A percentile compares a stretch with the other conserved stretches of the same genome.
These are phyloP conservation scores for Mactromeris polynyma DNA, from an alignment of 2,888 invertebrate species.

Conservation along the genomic window DNA sequence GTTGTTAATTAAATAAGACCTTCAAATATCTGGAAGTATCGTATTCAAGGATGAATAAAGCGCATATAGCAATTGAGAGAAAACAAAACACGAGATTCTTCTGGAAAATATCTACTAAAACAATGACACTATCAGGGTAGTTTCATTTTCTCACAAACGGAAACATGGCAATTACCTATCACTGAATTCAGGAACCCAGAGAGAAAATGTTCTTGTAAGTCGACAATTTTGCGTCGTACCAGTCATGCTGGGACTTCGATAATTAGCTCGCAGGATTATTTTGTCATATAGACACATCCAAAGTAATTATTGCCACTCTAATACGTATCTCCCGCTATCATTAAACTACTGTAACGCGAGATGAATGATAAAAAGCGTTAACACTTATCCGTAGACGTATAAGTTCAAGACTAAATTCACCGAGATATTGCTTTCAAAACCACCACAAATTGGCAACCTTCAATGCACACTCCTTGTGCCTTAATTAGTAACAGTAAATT, in stretches of 20 bases:
- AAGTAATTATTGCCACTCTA: not conserved
- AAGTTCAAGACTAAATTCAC: not conserved
- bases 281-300: conserved; percentile 1
- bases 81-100: too few species aligned
- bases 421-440: not conserved
- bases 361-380: conserved; percentile 7
- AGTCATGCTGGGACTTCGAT: not conserved
- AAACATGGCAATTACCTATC: not conserved
- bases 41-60: too few species aligned
- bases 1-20: too few species aligned
- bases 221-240: not conserved
- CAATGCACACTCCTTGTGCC: too few species aligned
- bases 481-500: too few species aligned
- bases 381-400: not conserved
- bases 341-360: not conserved
- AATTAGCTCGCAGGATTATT: not conserved
- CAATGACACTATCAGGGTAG: too few species aligned
- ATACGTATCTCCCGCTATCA: not conserved
- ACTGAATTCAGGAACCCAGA: not conserved
- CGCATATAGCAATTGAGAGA: too few species aligned
- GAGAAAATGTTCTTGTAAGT: not conserved
- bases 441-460: too few species aligned
- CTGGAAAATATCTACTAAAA: too few species aligned
- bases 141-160: not conserved
- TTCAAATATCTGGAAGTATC: too few species aligned